A percentile compares a stretch with the other conserved stretches of the same genome.
Conservation (phyloP, 2,888 invertebrate species). For the Lasioglossum villosulum region DNA sequence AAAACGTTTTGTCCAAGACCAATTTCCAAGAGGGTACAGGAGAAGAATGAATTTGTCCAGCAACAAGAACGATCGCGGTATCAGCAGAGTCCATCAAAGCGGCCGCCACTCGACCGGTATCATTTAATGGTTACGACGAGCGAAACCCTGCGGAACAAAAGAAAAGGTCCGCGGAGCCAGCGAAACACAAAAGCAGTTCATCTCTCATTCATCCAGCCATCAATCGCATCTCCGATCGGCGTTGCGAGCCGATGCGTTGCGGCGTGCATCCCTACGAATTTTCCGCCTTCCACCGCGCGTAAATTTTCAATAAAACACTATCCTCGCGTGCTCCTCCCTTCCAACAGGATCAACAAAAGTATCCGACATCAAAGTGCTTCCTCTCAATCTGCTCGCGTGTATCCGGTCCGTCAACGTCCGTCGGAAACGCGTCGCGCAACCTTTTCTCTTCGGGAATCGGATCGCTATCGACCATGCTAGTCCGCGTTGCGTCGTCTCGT, state of each 20-base stretch:
- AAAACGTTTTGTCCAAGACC: not conserved
- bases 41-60: not conserved
- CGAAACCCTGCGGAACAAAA: not conserved
- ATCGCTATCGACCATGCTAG: not conserved
- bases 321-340: not conserved
- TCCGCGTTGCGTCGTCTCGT: not conserved
- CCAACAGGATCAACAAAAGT: slow-evolving; percentile 13
- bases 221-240: slow-evolving; percentile 10
- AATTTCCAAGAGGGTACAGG: not conserved
- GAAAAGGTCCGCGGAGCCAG: not conserved
- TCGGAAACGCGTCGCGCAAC: slow-evolving; percentile 9
- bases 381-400: slow-evolving; percentile 1
- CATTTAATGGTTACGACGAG: not conserved
- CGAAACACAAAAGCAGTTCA: slow-evolving; percentile 12
- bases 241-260: not conserved
- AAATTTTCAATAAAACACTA: slow-evolving; percentile 11
- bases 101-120: not conserved
- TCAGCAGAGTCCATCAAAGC: not conserved
- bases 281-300: not conserved
- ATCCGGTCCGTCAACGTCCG: slow-evolving; percentile 17
- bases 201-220: slow-evolving; percentile 15
- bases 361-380: slow-evolving; percentile 7
- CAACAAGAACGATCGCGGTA: not conserved
- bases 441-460: not conserved
- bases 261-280: not conserved